These are phyloP conservation scores for Drosophila peninsularis DNA, from an alignment of 2,888 invertebrate species.

Conservation along the genomic window DNA sequence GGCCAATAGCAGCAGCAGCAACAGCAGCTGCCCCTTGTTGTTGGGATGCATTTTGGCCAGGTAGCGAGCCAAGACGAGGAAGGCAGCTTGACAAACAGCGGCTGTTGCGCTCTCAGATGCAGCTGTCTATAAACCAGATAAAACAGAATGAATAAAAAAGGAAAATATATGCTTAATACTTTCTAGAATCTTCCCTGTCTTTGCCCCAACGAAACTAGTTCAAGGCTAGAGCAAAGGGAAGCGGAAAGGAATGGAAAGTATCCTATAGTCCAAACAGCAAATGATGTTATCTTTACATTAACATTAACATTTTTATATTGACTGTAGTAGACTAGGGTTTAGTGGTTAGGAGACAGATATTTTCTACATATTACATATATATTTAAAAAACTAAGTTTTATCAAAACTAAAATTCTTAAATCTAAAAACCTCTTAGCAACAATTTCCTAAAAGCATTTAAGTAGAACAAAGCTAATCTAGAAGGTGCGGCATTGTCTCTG, in stretches of 20 bases:
- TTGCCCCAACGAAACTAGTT: background rate
- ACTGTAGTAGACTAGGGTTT: no score
- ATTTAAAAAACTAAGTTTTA: no score
- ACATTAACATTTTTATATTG: no score
- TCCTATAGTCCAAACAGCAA: no score
- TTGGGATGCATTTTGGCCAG: conserved; percentile 29
- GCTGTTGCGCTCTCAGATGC: conserved; percentile 25
- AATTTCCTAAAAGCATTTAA: background rate
- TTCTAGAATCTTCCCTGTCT: conserved; percentile 10
- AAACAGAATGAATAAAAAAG: background rate
- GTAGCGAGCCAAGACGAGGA: background rate
- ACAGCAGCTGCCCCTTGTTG: conserved; percentile 20
- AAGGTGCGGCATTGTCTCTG: conserved; percentile 3
- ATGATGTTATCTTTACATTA: no score
- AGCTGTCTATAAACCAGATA: conserved; percentile 41
- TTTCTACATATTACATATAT: no score
- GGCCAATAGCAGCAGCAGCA: conserved; percentile 20
- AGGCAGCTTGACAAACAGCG: background rate
- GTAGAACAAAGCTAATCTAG: conserved; percentile 1
- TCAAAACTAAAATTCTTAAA: background rate
- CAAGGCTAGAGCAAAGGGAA: background rate
- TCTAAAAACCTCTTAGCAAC: background rate
- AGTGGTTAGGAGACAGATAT: no score
- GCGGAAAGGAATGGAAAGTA: no score
- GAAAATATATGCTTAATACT: conserved; percentile 7